Base-by-base conservation (phyloP, 1,140 invertebrate genomes). In the Atta cephalotes region DNA sequence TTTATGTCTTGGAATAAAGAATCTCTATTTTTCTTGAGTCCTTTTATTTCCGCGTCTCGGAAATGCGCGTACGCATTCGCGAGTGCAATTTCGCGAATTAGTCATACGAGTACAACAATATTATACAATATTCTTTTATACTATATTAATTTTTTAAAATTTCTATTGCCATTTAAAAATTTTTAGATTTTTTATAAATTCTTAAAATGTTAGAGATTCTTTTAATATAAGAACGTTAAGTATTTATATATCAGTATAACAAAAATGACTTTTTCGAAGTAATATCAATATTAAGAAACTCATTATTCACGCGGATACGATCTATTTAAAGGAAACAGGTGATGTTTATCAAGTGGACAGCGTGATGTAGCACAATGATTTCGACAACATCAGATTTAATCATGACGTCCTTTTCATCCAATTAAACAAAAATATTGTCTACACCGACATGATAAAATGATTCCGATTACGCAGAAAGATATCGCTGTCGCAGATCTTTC, bases 371-470 rank as follows among this genome's bases (percentile, higher is more conserved):
- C 95, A 96, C 56, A 91, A 94, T 72, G 80, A 93, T 0, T 96
- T 95, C 63, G 93, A 95, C 68, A 85, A 95, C 71, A 85, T 94
- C 16, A 49, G 91, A 18, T 93, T 95, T 58, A 90, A 87, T 39
- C 94, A 96, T 72, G 95, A 96, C 56, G 93, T 96, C 21, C 95
- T 94, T 10, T 89, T 96, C 9, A 77, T 96, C 6, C 94, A 94
- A 76, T 93, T 95, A n/a, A 89, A 94, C 2, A 72, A 92, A 6
- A 92, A 94, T 60, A 93, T 96, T 6, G 87, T 93, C 28, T 95
- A 95, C 62, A 90, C 90, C 3, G 86, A 91, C 18, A 7, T 35
- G 31, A 35, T 35, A 35, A 35, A 35, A 35, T 6, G 3, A 35
- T 35, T 35, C 31, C 31, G 31, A 35, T 35, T 35, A 35, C 4